Percentiles rank a stretch among this genome's conserved stretches.
phyloP scores from a whole-genome alignment of 2,797 vertebrate genomes.

The Calcarius lapponicus region DNA sequence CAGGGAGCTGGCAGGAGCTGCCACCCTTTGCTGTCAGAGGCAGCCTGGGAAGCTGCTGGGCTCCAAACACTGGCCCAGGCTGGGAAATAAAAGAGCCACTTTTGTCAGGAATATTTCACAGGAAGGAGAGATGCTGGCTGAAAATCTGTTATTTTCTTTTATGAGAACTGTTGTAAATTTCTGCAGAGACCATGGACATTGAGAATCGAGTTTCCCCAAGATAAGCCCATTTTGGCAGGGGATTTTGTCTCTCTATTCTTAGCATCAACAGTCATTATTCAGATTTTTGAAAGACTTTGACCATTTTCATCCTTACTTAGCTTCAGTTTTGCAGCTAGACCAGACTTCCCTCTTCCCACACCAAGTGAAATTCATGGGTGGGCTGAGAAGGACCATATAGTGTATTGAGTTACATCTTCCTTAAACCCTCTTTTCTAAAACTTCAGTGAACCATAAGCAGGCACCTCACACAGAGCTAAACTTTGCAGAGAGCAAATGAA shows the following conservation, averaged over 20 bases:
- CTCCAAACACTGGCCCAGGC: neutral
- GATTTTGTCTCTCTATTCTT: neutral
- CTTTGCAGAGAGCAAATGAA: neutral
- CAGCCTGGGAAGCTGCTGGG: neutral
- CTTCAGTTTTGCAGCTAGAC: neutral
- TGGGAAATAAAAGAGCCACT: neutral
- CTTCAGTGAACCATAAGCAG: neutral
- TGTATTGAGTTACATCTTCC: neutral
- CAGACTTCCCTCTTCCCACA: neutral
- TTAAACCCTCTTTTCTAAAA: neutral
- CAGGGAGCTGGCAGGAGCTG: neutral
- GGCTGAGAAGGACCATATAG: neutral
- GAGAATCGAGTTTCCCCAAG: conserved; percentile 17
- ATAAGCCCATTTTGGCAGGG: conserved; percentile 34
- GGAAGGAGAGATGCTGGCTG: neutral
- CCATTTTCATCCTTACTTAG: neutral
- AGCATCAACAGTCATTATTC: neutral
- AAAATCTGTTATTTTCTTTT: neutral
- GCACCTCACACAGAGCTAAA: neutral
- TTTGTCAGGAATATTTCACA: neutral
- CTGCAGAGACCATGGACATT: neutral
- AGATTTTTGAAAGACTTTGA: neutral
- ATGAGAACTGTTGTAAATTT: conserved; percentile 19
- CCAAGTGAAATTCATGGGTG: neutral
- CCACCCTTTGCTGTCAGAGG: rapidly evolving